Percentiles rank a stretch among this genome's conserved stretches.
phyloP scores from a whole-genome alignment of 2,113 vertebrate species.

The Hassar affinis region DNA sequence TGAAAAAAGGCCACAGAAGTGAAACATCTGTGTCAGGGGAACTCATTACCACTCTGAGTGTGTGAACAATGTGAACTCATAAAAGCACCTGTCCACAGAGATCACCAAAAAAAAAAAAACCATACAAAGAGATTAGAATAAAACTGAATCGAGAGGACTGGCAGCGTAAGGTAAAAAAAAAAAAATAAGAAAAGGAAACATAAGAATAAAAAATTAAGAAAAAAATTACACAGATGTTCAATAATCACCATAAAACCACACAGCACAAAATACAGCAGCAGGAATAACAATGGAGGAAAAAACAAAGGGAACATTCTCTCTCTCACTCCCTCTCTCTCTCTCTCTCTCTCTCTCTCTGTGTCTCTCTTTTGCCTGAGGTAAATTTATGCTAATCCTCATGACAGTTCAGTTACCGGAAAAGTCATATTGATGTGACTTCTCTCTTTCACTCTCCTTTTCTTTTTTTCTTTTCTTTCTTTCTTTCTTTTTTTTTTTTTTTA shows the following conservation, averaged over 20 bases:
- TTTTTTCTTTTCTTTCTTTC: background rate
- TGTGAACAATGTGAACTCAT: background rate
- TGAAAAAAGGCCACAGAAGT: background rate
- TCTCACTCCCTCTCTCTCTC: background rate
- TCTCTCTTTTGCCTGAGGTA: constrained; percentile 3
- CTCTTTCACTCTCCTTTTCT: constrained; percentile 5
- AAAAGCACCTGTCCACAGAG: constrained; percentile 13
- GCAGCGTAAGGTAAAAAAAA: background rate
- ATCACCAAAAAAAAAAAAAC: background rate
- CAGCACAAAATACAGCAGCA: background rate
- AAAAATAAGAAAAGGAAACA: background rate
- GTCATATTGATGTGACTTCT: constrained; percentile 5
- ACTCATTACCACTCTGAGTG: background rate
- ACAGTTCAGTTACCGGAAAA: constrained; percentile 3
- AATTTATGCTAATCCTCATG: constrained; percentile 25
- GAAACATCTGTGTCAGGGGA: background rate
- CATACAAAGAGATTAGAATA: background rate
- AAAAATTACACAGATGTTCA: background rate
- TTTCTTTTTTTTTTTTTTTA: background rate
- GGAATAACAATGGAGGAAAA: background rate
- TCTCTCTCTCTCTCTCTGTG: background rate
- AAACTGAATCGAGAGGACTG: background rate
- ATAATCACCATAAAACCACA: background rate
- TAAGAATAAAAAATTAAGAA: background rate
- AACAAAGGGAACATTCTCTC: constrained; percentile 3